Evolutionary conservation across 2,113 vertebrate genomes (phyloP), one percentile per base, ranked within the genome.

Genomic region (Cyprinus carpio): DNA sequence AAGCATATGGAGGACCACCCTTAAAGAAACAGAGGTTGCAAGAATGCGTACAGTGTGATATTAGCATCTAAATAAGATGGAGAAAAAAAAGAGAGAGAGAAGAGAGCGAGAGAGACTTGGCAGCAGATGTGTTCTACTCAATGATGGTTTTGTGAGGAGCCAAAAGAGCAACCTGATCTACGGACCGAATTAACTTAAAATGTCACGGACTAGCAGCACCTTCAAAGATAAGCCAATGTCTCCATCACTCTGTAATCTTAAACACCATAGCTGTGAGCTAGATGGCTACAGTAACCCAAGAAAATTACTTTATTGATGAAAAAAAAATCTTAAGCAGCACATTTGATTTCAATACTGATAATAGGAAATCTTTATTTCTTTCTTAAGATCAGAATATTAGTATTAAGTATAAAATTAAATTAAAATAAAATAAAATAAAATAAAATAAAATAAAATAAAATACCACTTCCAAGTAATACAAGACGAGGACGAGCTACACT

Each of bases 91-190:
- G 10, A 46, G 6, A 54, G 72, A 49, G 72, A 11, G 40, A 43
- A 10, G 72, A 16, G 15, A 46, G 6, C n/a, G 72, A 49, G 72
- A 51, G n/a, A 64, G 4, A 62, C 65, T 65, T 84, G 81, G 81
- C 81, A 86, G 27, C 51, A 3, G 23, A 80, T 75, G 46, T 58
- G 76, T 71, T 71, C 76, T 56, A 6, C 67, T 88, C 76, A 84
- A 79, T 77, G 54, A 79, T 77, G 82, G 78, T 82, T 84, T 86
- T 88, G 85, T 88, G 81, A 74, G 4, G 20, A 75, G 67, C 75
- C 67, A 83, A 72, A 31, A 85, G 54, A 79, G 87, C 81, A 88
- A 88, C 75, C 76, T 76, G 87, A 88, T 86, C 84, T 60, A 75
- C 4, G 4, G 9, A 67, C 31, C 8, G 31, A 56, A 83, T 83